Base-by-base conservation (phyloP, 2,113 vertebrate species). In the Platysternon megacephalum region DNA sequence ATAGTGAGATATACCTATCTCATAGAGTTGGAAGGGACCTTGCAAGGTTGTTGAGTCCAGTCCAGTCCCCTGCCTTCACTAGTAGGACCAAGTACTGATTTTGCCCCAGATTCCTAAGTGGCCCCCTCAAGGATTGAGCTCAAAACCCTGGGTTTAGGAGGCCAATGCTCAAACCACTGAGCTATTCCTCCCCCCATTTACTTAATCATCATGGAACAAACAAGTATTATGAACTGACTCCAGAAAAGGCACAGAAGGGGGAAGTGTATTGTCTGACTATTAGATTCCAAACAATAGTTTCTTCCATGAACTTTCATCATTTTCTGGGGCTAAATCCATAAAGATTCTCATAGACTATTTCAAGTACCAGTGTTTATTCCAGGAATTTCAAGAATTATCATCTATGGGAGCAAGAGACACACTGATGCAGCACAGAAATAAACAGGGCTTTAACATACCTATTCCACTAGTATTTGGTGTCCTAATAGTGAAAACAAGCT, bases 251-350 rank as follows among this genome's bases (percentile, higher is more conserved):
- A 22, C 19, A 39, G 19, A 22, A 72, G 9, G 65, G 8, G 16
- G 32, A 32, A 14, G 0, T 1, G 12, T 79, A 21, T 84, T 76
- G 21, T 19, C 0, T n/a, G 35, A 49, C 3, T 39, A 28, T 26
- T 78, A 78, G 42, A 46, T 78, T 78, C 74, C 26, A 82, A 4
- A 81, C 86, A 65, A 90, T 74, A 53, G 5, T 89, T 61, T 87
- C 74, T 68, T 68, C 35, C 61, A 28, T 46, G 24, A 78, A 78
- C 26, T 90, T 17, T 79, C n/a, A 65, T 65, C 12, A 22, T 11
- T 61, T 13, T 12, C 32, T 80, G 28, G 61, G 44, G 10, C 51
- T 83, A 49, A 85, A 80, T 86, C 44, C 21, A 85, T 7, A 68
- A 48, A 11, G 19, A 6, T 11, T 53, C 53, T 26, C 5, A 12